Percentiles rank a stretch among this genome's conserved stretches.
These are phyloP conservation scores for Microtus pennsylvanicus DNA, from an alignment of 2,113 vertebrate genomes.

Conservation along the genomic window DNA sequence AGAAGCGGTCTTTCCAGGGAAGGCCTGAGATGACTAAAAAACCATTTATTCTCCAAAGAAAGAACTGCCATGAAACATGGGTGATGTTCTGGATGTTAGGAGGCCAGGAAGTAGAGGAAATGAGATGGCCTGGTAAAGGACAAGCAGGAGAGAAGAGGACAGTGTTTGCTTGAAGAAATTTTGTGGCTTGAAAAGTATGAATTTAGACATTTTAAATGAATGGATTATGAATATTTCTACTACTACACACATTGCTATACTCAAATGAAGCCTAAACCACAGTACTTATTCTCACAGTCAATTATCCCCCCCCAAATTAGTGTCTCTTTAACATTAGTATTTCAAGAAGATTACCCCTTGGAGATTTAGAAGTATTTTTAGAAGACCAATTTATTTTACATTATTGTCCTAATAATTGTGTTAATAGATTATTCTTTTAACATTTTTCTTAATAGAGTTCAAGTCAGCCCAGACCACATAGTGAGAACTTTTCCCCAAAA, in stretches of 20 bases:
- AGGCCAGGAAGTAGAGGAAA: not conserved
- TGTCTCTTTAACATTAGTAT: not conserved
- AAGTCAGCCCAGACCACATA: not conserved
- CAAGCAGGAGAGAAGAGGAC: not conserved
- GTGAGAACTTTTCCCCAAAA: not conserved
- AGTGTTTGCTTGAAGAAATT: not conserved
- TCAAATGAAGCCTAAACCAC: not conserved
- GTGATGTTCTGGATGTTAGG: not conserved
- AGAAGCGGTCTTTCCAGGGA: not conserved
- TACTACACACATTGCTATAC: not conserved
- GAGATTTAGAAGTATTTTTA: conserved; percentile 11
- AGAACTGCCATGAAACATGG: not conserved
- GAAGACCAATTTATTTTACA: conserved; percentile 18
- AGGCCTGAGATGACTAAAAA: conserved; percentile 13
- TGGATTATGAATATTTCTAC: not conserved
- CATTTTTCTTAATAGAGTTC: not conserved
- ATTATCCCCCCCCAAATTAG: not conserved
- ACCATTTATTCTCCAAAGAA: not conserved
- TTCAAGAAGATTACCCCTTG: not conserved
- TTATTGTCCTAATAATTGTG: not conserved
- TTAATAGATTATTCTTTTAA: not conserved
- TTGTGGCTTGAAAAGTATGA: conserved; percentile 4
- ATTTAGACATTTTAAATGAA: conserved; percentile 5
- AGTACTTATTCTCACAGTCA: not conserved
- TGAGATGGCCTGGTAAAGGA: not conserved